Base-by-base conservation (phyloP, 1,140 invertebrate genomes). In the Macrobrachium nipponense region DNA sequence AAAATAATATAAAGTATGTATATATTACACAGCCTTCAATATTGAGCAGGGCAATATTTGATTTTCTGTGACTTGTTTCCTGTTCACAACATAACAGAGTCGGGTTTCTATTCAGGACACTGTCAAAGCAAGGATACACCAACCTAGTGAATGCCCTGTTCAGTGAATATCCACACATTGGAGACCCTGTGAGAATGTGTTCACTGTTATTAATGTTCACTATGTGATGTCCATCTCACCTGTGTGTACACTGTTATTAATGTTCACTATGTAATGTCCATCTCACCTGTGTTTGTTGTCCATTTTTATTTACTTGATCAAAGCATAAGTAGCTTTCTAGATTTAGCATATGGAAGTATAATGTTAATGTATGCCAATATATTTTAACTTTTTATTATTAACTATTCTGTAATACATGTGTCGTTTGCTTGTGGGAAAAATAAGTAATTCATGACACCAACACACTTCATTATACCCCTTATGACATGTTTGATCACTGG, bases 151-250 rank as follows among this genome's bases (percentile, higher is more conserved):
- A 62, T 62, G 61, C 61, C 61, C 61, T 62, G 61, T 62, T 62
- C n/a, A 62, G 61, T 62, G 61, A 62, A 62, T 62, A 62, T 62
- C 61, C 61, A 62, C 61, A 62, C 61, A 62, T n/a, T 62, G 61
- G 61, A 62, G 61, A 62, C 61, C 61, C 61, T 62, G 61, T 62
- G 61, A 62, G 61, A 62, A 62, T n/a, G n/a, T n/a, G n/a, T n/a
- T n/a, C n/a, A n/a, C n/a, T n/a, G n/a, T n/a, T n/a, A n/a, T n/a
- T n/a, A n/a, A n/a, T n/a, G n/a, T n/a, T n/a, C n/a, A n/a, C n/a
- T n/a, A n/a, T n/a, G n/a, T n/a, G n/a, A n/a, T n/a, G n/a, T n/a
- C n/a, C n/a, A n/a, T n/a, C n/a, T n/a, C n/a, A n/a, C n/a, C n/a
- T n/a, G n/a, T 62, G 2, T 36, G 27, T 36, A 36, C 27, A 36